phyloP scores from a whole-genome alignment of 2,797 vertebrate genomes.

The Adelosebastes latens region DNA sequence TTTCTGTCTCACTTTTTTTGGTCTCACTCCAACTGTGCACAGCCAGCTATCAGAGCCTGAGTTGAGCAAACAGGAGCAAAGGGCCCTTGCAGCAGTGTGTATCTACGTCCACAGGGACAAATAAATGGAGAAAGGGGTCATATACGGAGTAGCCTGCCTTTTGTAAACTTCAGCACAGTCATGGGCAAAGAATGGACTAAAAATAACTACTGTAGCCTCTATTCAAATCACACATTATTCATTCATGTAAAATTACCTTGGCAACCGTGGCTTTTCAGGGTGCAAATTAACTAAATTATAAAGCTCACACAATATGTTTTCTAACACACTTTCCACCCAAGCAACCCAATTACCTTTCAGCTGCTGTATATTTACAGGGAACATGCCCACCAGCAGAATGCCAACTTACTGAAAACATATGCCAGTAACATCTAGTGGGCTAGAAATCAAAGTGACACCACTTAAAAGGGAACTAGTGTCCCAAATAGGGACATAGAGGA shows the following conservation, averaged over 20 bases:
- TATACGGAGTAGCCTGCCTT: neutral
- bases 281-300: neutral
- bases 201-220: neutral
- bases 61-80: slow-evolving; percentile 66
- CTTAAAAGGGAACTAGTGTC: neutral
- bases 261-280: neutral
- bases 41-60: slow-evolving; percentile 54
- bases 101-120: slow-evolving; percentile 7
- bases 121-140: neutral
- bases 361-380: slow-evolving; percentile 22
- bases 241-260: neutral
- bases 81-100: slow-evolving; percentile 11
- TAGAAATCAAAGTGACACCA: neutral
- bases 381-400: neutral
- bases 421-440: neutral
- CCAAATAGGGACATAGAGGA: neutral
- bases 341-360: slow-evolving; percentile 1
- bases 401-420: neutral
- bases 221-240: neutral
- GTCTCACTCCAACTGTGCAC: slow-evolving; percentile 40
- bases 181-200: neutral
- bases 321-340: neutral
- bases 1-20: slow-evolving; percentile 31
- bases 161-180: neutral
- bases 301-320: neutral